Percentiles rank a stretch among this genome's conserved stretches.
phyloP scores from a whole-genome alignment of 2,113 vertebrate genomes.

The Felis catus region DNA sequence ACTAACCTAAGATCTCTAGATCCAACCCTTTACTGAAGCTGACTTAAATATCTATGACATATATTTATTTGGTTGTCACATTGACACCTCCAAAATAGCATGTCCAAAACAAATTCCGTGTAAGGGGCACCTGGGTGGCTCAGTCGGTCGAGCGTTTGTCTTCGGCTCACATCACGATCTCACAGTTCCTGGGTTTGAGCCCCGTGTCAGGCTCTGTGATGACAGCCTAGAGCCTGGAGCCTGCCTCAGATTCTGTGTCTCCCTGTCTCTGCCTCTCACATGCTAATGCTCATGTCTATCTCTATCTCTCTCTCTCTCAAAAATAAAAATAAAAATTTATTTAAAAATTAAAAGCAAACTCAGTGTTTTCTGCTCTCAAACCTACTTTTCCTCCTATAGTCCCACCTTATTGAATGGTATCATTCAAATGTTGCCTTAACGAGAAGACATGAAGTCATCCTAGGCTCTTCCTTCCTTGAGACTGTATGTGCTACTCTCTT shows the following conservation, averaged over 20 bases:
- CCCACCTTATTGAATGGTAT: not conserved
- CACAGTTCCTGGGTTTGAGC: too few relatives aligned
- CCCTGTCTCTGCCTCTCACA: too few relatives aligned
- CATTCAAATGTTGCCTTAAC: not conserved
- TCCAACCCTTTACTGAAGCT: not conserved
- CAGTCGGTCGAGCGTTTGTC: too few relatives aligned
- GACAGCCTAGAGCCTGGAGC: too few relatives aligned
- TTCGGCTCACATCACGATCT: too few relatives aligned
- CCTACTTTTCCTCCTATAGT: not conserved
- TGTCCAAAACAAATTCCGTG: not conserved
- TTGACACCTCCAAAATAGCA: not conserved
- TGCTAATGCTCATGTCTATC: too few relatives aligned
- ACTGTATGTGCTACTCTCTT: not conserved
- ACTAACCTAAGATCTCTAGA: not conserved
- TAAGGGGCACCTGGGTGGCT: too few relatives aligned
- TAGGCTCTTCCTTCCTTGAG: not conserved
- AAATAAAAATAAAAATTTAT: too few relatives aligned
- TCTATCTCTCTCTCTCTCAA: too few relatives aligned
- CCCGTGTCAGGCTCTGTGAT: too few relatives aligned
- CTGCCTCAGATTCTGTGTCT: too few relatives aligned
- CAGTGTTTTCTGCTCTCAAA: not conserved
- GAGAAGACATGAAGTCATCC: not conserved
- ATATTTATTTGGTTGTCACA: not conserved
- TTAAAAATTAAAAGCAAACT: not conserved
- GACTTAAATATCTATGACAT: slow-evolving; percentile 2